These are phyloP conservation scores for Pseudochromis fuscus DNA, from an alignment of 2,797 vertebrate species.

Conservation along the genomic window DNA sequence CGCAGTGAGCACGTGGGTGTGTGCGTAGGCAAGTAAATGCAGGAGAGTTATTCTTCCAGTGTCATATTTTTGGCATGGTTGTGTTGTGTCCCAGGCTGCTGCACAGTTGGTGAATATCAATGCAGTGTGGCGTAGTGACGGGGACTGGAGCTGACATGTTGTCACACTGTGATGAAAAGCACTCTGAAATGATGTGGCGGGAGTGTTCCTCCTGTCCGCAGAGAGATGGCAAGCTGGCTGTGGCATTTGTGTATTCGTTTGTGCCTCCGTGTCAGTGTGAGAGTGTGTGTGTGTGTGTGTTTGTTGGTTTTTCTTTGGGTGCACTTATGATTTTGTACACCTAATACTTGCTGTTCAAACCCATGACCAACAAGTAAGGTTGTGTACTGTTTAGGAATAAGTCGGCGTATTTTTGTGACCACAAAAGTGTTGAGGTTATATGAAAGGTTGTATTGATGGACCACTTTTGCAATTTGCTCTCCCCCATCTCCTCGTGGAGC, in stretches of 20 bases:
- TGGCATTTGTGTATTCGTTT: conserved; percentile 75
- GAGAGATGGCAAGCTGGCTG: conserved; percentile 79
- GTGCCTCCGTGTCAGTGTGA: conserved; percentile 59
- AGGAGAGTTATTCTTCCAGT: conserved; percentile 77
- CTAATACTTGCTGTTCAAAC: conserved; percentile 42
- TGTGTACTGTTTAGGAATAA: conserved; percentile 5
- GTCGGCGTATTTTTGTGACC: background rate
- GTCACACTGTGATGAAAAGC: conserved; percentile 88
- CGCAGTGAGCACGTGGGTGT: conserved; percentile 33
- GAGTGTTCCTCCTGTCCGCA: conserved; percentile 84
- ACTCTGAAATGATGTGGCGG: conserved; percentile 87
- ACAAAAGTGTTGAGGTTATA: conserved; percentile 2
- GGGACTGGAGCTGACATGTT: conserved; percentile 85
- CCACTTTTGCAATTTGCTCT: background rate
- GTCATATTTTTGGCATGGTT: conserved; percentile 83
- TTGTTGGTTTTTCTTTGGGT: conserved; percentile 51
- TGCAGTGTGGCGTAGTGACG: conserved; percentile 81
- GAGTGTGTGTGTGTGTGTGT: conserved; percentile 25
- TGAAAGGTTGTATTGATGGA: conserved; percentile 9
- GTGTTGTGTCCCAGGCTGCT: conserved; percentile 80
- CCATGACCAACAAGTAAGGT: conserved; percentile 12
- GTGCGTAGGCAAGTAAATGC: conserved; percentile 66
- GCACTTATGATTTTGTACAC: conserved; percentile 38
- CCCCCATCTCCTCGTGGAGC: background rate
- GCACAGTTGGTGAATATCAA: conserved; percentile 86